Conservation (phyloP, 2,888 invertebrate genomes). For the Hydroisotoma schaefferi region DNA sequence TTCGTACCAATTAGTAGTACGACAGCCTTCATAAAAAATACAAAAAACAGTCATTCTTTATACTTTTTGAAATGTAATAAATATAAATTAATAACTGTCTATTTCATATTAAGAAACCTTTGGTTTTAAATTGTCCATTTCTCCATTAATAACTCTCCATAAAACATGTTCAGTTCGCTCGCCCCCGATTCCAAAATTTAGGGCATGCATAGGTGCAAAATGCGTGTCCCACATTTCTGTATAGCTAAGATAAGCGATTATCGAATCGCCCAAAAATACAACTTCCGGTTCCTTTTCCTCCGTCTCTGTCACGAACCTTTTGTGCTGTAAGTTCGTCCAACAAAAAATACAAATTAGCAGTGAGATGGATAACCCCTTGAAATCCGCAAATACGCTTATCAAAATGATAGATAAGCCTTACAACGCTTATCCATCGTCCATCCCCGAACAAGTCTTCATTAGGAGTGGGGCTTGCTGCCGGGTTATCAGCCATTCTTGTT, state of each 20-base stretch:
- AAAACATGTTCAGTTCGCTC: conserved; percentile 84
- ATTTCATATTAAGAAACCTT: conserved; percentile 63
- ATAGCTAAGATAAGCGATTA: conserved; percentile 75
- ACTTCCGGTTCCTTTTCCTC: conserved; percentile 89
- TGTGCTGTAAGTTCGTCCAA: conserved; percentile 61
- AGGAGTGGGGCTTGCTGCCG: conserved; percentile 65
- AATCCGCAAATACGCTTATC: neutral
- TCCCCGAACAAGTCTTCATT: conserved; percentile 77
- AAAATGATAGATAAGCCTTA: conserved; percentile 51
- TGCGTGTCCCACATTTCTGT: conserved; percentile 84
- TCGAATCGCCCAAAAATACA: conserved; percentile 84
- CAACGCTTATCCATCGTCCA: conserved; percentile 79
- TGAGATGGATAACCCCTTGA: neutral
- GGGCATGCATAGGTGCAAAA: conserved; percentile 85
- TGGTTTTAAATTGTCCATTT: conserved; percentile 80
- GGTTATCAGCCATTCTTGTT: conserved; percentile 24
- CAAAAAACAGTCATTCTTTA: neutral
- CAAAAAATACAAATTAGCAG: neutral
- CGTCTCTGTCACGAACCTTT: conserved; percentile 76
- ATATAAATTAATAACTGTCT: neutral
- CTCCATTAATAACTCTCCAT: conserved; percentile 86
- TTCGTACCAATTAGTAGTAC: conserved; percentile 79
- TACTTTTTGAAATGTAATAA: neutral
- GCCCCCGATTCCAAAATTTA: conserved; percentile 85
- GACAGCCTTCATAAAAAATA: conserved; percentile 56